phyloP scores from a whole-genome alignment of 2,113 vertebrate genomes.

The Danionella cerebrum region DNA sequence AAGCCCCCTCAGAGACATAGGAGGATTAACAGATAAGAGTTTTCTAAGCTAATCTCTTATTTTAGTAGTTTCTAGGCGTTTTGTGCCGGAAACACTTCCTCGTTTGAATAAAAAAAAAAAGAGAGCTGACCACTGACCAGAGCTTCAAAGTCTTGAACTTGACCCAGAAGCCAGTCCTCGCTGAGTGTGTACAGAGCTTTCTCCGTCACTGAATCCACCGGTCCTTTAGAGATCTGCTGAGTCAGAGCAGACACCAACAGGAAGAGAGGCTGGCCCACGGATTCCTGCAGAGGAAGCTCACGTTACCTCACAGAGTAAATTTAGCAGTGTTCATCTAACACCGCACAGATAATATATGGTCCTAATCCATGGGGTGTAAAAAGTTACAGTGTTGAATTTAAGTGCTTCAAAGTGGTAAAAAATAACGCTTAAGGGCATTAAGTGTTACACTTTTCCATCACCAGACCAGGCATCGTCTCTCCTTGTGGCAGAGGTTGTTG shows the following conservation, averaged over 20 bases:
- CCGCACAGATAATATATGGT: too few species aligned
- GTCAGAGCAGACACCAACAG: constrained; percentile 81
- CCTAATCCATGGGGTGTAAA: too few species aligned
- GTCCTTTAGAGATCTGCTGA: constrained; percentile 87
- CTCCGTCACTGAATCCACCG: constrained; percentile 84
- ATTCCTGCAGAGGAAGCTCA: constrained; percentile 64
- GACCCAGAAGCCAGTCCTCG: constrained; percentile 94
- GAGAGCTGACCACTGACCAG: constrained; percentile 65
- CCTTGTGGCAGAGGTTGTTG: too few species aligned
- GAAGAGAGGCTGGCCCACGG: constrained; percentile 85
- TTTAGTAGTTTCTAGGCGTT: not conserved
- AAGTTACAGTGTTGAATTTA: too few species aligned
- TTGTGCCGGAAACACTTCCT: not conserved
- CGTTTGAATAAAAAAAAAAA: not conserved
- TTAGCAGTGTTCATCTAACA: too few species aligned
- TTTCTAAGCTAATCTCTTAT: not conserved
- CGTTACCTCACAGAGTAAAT: not conserved
- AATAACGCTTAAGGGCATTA: too few species aligned
- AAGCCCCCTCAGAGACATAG: too few species aligned
- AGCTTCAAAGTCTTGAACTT: constrained; percentile 80
- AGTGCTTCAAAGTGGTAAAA: too few species aligned
- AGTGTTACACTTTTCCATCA: too few species aligned
- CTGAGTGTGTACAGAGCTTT: constrained; percentile 91
- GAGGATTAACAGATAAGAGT: too few species aligned
- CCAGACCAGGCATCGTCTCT: too few species aligned